Base-by-base conservation (phyloP, 2,113 vertebrate species). In the Lophura nycthemera region DNA sequence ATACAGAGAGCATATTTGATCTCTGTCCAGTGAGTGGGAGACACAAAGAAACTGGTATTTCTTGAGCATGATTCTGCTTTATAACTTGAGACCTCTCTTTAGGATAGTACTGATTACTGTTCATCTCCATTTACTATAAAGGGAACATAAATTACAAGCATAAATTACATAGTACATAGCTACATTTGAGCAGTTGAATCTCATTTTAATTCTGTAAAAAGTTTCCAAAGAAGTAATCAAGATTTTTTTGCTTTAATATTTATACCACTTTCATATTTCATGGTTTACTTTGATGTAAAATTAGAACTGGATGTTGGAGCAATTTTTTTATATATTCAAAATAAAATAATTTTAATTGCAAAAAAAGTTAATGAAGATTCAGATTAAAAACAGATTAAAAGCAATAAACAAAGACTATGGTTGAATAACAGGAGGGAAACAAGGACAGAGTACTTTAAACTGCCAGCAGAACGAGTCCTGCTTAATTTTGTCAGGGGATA, bases 241-340 rank as follows among this genome's bases (percentile, higher is more conserved):
- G 54, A 59, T 30, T 25, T 88, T 88, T 89, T 88, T 87, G 21
- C 56, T 79, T 79, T 54, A 43, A 19, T 45, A 22, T 77, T 89
- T 70, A 18, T 45, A 85, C 4, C 13, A 43, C 64, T 87, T 84
- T 6, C 30, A 73, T 48, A 92, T 72, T 73, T 80, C 20, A 67
- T 22, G 30, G 48, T 38, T 83, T 82, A 8, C 32, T 83, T 90
- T 78, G 47, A 88, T 81, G 86, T 20, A 74, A 83, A 86, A 86
- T 64, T 69, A 74, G 34, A 91, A 86, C 4, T 34, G 10, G 3
- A 25, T 83, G 50, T 32, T 63, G 56, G 34, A 86, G 6, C 25
- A 88, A 74, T 64, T 6, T 36, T 81, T 83, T 86, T 54, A 50
- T 45, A 79, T 25, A 88, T 30, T 59, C 38, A 18, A 83, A 76